A percentile compares a stretch with the other conserved stretches of the same genome.
These are phyloP conservation scores for Sebastes vulpes DNA, from an alignment of 2,797 vertebrate species.

Conservation along the genomic window DNA sequence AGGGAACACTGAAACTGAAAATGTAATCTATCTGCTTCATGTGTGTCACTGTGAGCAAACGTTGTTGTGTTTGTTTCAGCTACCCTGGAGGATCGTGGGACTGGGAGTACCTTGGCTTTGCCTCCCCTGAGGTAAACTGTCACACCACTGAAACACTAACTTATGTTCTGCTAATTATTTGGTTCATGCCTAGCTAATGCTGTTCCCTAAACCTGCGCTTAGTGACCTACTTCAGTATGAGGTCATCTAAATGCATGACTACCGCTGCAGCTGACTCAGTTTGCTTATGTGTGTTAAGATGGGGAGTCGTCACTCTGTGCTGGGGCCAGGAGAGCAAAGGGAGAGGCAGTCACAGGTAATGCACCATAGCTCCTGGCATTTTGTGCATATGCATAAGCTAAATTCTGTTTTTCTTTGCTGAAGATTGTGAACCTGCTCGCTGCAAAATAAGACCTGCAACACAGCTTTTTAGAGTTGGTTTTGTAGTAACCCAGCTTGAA, in stretches of 20 bases:
- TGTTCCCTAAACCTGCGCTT: slow-evolving; percentile 20
- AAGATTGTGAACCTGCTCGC: neutral
- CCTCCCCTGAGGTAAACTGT: slow-evolving; percentile 94
- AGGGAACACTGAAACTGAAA: neutral
- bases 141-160: slow-evolving; percentile 12
- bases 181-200: neutral
- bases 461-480: neutral
- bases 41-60: neutral
- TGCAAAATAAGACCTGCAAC: neutral
- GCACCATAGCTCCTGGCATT: neutral
- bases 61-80: slow-evolving; percentile 75
- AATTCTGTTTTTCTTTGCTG: slow-evolving; percentile 6
- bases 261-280: slow-evolving; percentile 56
- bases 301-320: slow-evolving; percentile 84
- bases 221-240: slow-evolving; percentile 22
- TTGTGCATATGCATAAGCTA: slow-evolving; percentile 32
- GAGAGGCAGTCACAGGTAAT: slow-evolving; percentile 86
- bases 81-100: slow-evolving; percentile 99
- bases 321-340: slow-evolving; percentile 83
- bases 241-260: slow-evolving; percentile 30
- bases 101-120: slow-evolving; percentile 99
- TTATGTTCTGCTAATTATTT: slow-evolving; percentile 1
- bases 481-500: slow-evolving; percentile 3
- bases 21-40: neutral
- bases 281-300: slow-evolving; percentile 83